phyloP scores from a whole-genome alignment of 2,888 invertebrate species.

The Chydorus sphaericus region DNA sequence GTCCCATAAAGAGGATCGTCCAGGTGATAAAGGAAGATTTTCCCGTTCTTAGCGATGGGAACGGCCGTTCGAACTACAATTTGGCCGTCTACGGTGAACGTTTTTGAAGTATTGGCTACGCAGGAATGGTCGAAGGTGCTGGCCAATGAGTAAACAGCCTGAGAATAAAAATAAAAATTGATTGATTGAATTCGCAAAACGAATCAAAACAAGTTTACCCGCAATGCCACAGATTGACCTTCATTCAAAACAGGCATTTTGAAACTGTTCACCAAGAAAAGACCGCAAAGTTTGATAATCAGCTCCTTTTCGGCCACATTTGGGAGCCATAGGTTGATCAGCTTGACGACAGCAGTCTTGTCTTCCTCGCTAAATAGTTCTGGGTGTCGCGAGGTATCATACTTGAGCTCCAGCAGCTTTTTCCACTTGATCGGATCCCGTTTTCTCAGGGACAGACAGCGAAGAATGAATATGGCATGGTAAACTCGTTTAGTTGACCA shows the following conservation, averaged over 20 bases:
- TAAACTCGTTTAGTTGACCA: conserved; percentile 44
- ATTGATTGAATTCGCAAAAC: no score
- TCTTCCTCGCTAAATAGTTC: conserved; percentile 42
- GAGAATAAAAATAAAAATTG: no score
- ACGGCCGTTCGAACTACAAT: conserved; percentile 18
- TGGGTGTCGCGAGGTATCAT: conserved; percentile 43
- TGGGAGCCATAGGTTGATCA: conserved; percentile 38
- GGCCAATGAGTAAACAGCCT: conserved; percentile 18
- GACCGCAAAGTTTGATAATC: conserved; percentile 46
- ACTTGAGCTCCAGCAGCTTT: conserved; percentile 38
- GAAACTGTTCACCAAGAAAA: conserved; percentile 30
- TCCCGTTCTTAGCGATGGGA: conserved; percentile 23
- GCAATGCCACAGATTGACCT: no score
- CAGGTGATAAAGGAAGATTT: no score
- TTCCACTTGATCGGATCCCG: no score
- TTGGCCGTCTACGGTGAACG: conserved; percentile 19
- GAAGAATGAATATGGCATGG: conserved; percentile 38
- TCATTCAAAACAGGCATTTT: no score
- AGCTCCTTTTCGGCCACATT: conserved; percentile 35
- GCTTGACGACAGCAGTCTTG: conserved; percentile 22
- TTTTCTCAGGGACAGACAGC: no score
- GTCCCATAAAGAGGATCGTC: no score
- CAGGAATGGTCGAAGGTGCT: conserved; percentile 21
- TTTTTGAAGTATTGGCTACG: conserved; percentile 21
- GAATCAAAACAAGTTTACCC: no score